Percentiles rank a stretch among this genome's conserved stretches.
phyloP scores from a whole-genome alignment of 2,888 invertebrate genomes.

The Perdita meconis region DNA sequence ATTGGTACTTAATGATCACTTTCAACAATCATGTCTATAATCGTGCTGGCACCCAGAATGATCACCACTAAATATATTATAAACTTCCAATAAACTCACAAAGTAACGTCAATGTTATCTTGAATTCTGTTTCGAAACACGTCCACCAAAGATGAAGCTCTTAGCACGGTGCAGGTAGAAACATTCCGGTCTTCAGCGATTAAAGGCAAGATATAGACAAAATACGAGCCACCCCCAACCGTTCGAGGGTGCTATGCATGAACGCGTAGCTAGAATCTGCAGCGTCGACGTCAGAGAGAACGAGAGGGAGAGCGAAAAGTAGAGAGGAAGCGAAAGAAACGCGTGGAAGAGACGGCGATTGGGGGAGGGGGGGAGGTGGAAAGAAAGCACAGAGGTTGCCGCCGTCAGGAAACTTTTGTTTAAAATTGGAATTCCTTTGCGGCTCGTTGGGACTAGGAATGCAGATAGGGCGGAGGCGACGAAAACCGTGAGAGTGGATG shows the following conservation, averaged over 20 bases:
- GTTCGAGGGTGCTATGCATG: slow-evolving; percentile 67
- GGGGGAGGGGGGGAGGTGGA: slow-evolving; percentile 37
- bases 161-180: not conserved
- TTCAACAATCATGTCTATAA: too few relatives aligned
- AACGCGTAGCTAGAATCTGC: slow-evolving; percentile 71
- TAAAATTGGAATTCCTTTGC: slow-evolving; percentile 82
- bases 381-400: slow-evolving; percentile 71
- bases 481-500: slow-evolving; percentile 71
- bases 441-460: slow-evolving; percentile 81
- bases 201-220: slow-evolving; percentile 41
- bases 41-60: too few relatives aligned
- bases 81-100: slow-evolving; percentile 22
- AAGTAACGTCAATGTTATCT: slow-evolving; percentile 35
- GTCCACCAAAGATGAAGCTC: not conserved
- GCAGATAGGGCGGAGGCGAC: slow-evolving; percentile 78
- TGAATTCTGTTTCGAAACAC: not conserved
- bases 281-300: slow-evolving; percentile 48
- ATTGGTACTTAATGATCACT: too few relatives aligned
- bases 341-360: slow-evolving; percentile 24
- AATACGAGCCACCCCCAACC: slow-evolving; percentile 41
- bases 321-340: slow-evolving; percentile 10
- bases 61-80: too few relatives aligned
- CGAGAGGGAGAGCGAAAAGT: slow-evolving; percentile 32
- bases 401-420: slow-evolving; percentile 81
- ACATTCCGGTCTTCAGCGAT: slow-evolving; percentile 41